Evolutionary conservation across 2,888 invertebrate genomes (phyloP).

Genomic region (Drosophila mulleri): DNA sequence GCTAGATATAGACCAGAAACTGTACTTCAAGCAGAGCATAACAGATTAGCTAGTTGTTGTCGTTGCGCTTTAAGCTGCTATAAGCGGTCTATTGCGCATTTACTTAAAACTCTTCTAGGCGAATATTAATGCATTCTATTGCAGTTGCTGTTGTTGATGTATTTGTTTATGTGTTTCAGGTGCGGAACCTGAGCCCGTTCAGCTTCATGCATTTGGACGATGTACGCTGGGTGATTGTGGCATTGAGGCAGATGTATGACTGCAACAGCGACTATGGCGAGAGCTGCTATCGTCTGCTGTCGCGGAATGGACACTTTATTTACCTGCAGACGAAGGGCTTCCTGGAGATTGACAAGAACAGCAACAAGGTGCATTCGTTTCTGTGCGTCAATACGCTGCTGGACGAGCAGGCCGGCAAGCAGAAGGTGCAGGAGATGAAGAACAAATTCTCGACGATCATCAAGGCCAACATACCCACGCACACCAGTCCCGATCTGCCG

Average conservation of each 20-base stretch:
- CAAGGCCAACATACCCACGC: slow-evolving; percentile 86
- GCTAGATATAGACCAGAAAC: not conserved
- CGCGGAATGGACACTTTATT: slow-evolving; percentile 92
- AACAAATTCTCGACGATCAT: slow-evolving; percentile 90
- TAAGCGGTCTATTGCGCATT: slow-evolving; percentile 1
- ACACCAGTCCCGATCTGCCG: slow-evolving; percentile 83
- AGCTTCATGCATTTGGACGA: slow-evolving; percentile 96
- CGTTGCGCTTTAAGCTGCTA: not conserved
- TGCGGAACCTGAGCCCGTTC: slow-evolving; percentile 94
- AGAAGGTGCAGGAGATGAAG: slow-evolving; percentile 92
- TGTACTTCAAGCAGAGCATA: not conserved
- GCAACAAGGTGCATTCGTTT: slow-evolving; percentile 93
- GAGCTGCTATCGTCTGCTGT: slow-evolving; percentile 93
- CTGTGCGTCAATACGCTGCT: slow-evolving; percentile 93
- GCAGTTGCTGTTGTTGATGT: not conserved
- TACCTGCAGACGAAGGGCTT: slow-evolving; percentile 94
- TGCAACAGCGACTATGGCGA: slow-evolving; percentile 92
- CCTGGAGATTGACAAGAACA: slow-evolving; percentile 91
- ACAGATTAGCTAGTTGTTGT: not conserved
- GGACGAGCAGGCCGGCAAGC: slow-evolving; percentile 90
- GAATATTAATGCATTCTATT: not conserved
- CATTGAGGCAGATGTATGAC: slow-evolving; percentile 95
- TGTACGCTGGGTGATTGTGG: slow-evolving; percentile 94
- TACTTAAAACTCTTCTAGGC: not conserved
- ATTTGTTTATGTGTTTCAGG: slow-evolving; percentile 77